phyloP scores from a whole-genome alignment of 2,888 invertebrate genomes.

The Rhogogaster chlorosoma region DNA sequence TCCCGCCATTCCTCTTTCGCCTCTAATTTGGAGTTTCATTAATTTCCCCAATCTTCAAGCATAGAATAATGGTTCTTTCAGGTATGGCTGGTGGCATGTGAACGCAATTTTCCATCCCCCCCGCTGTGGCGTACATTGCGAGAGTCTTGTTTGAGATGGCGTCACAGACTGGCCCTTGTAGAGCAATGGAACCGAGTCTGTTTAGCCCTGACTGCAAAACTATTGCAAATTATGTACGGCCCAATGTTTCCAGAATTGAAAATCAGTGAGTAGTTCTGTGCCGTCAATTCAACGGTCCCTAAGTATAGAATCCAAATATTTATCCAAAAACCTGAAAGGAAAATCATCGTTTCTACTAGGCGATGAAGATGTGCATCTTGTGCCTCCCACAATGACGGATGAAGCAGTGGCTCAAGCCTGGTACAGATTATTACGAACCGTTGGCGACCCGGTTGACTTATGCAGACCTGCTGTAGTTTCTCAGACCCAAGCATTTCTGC shows the following conservation, averaged over 20 bases:
- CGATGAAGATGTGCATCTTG: constrained; percentile 91
- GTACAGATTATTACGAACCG: constrained; percentile 96
- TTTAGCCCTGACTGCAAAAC: constrained; percentile 90
- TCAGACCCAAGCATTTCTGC: constrained; percentile 86
- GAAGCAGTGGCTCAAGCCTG: constrained; percentile 97
- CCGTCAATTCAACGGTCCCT: background rate
- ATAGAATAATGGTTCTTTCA: constrained; percentile 60
- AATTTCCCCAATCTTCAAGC: background rate
- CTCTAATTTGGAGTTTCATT: background rate
- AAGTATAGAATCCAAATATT: background rate
- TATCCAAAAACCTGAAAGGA: background rate
- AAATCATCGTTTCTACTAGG: constrained; percentile 78
- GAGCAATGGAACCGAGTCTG: constrained; percentile 98
- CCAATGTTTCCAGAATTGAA: constrained; percentile 90
- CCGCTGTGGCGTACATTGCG: constrained; percentile 97
- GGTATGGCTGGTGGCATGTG: constrained; percentile 87
- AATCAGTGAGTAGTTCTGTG: constrained; percentile 81
- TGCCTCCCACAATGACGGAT: constrained; percentile 91
- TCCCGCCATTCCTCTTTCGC: background rate
- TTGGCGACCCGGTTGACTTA: constrained; percentile 96
- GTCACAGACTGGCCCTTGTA: constrained; percentile 94
- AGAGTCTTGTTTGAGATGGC: constrained; percentile 95
- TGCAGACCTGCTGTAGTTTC: constrained; percentile 89
- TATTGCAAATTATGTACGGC: constrained; percentile 94
- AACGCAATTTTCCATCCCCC: constrained; percentile 94